Evolutionary conservation across 2,888 invertebrate genomes (phyloP), one percentile per base, ranked within the genome.

Genomic region (Drosophila buzzatii): DNA sequence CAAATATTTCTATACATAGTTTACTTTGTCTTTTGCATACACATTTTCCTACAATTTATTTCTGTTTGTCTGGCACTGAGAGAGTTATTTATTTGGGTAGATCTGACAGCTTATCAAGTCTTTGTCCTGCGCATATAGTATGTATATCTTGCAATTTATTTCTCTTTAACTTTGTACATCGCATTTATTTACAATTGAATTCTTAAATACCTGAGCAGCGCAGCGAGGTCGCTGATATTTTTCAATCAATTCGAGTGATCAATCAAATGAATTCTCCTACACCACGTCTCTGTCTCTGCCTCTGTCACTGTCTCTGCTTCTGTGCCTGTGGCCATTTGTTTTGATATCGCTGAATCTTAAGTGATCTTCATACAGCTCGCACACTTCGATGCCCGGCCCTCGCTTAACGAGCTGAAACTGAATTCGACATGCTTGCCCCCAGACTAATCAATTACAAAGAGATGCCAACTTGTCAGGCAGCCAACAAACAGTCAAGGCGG

Each of bases 381-480:
- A 18, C 37, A 12, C 45, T 56, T 56, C 58, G 33, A 55, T 71
- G 61, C 53, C 63, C 70, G 42, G 44, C n/a, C 44, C 12, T 6
- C 44, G 12, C 45, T 45, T 51, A 51, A 51, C 62, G 58, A 56
- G 58, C 66, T 71, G 59, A 62, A 73, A 81, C 83, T 81, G 84
- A 73, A 84, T 79, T 71, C 76, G 89, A 88, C 85, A 80, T 70
- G 80, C 72, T 73, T 79, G 81, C 79, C 84, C 86, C 69, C 68
- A 52, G 72, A 81, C 89, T 76, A 90, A 86, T 86, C 90, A 86
- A 88, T 86, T 90, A 85, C 86, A 86, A 90, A 90, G 90, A 79
- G 88, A 88, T 86, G 83, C 85, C 85, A 90, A 82, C 70, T 77
- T 86, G 85, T 88, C 85, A 81, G 79, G 35, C 72, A 82, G 76